A percentile compares a stretch with the other conserved stretches of the same genome.
phyloP scores from a whole-genome alignment of 2,888 invertebrate species.

The Ichneumoninae sp. region DNA sequence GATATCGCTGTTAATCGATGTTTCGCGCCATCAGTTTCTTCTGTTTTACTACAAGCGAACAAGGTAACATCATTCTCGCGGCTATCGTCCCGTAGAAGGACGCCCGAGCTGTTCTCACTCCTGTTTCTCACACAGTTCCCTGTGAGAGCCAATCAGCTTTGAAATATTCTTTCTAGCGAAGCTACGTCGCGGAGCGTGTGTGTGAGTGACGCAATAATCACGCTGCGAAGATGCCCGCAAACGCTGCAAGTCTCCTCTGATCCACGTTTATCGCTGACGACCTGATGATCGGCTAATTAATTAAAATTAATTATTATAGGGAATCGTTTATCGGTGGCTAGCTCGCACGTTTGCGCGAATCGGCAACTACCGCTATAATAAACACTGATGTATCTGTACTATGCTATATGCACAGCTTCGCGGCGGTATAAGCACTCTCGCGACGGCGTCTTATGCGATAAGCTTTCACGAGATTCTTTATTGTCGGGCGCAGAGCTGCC shows the following conservation, averaged over 20 bases:
- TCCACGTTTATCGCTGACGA: conserved; percentile 68
- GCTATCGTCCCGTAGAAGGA: conserved; percentile 37
- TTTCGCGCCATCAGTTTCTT: conserved; percentile 59
- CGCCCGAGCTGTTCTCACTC: background rate
- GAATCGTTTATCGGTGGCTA: conserved; percentile 67
- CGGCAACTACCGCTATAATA: conserved; percentile 33
- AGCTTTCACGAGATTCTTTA: conserved; percentile 55
- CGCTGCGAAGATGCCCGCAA: conserved; percentile 66
- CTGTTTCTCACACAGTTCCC: background rate
- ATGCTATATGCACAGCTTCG: conserved; percentile 4
- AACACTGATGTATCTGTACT: conserved; percentile 13
- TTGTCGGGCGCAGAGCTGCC: conserved; percentile 8
- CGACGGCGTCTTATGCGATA: conserved; percentile 35
- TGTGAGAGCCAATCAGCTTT: conserved; percentile 18
- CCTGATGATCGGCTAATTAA: conserved; percentile 74
- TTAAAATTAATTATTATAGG: conserved; percentile 74
- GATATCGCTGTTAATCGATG: conserved; percentile 59
- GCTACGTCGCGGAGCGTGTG: conserved; percentile 14
- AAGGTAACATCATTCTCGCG: conserved; percentile 18
- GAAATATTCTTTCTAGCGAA: conserved; percentile 17
- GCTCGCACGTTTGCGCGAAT: conserved; percentile 50
- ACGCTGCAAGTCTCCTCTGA: conserved; percentile 59
- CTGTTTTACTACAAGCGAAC: conserved; percentile 18
- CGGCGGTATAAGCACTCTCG: conserved; percentile 14
- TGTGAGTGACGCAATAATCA: conserved; percentile 68